A percentile compares a stretch with the other conserved stretches of the same genome.
These are phyloP conservation scores for Megaleporinus macrocephalus DNA, from an alignment of 2,113 vertebrate genomes.

Conservation along the genomic window DNA sequence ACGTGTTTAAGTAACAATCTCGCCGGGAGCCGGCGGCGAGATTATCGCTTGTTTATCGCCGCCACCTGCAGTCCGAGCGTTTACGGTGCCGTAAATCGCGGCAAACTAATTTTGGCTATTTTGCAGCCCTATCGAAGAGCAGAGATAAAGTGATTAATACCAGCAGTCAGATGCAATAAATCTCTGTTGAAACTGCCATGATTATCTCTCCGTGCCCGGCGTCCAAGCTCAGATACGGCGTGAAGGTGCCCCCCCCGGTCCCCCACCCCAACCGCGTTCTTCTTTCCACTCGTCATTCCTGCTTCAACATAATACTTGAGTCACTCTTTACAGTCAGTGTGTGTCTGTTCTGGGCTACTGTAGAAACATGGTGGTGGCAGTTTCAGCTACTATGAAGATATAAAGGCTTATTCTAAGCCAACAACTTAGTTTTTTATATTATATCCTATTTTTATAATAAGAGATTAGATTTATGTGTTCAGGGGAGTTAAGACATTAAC, in stretches of 20 bases:
- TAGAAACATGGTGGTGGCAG: too few species aligned
- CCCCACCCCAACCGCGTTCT: too few species aligned
- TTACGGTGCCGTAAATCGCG: background rate
- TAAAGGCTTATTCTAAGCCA: too few species aligned
- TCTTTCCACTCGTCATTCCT: too few species aligned
- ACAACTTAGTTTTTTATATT: too few species aligned
- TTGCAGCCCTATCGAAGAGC: background rate
- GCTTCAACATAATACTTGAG: too few species aligned
- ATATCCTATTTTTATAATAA: too few species aligned
- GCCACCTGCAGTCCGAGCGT: slow-evolving; percentile 49
- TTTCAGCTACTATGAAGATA: too few species aligned
- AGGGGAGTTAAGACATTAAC: too few species aligned
- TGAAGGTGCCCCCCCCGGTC: background rate
- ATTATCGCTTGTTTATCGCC: slow-evolving; percentile 53
- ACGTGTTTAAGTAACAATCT: slow-evolving; percentile 68
- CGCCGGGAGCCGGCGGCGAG: slow-evolving; percentile 59
- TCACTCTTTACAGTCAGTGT: too few species aligned
- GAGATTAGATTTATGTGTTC: too few species aligned
- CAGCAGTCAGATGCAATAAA: background rate
- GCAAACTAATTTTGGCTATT: background rate
- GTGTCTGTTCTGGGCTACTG: too few species aligned
- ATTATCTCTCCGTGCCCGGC: slow-evolving; percentile 9
- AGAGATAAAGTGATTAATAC: slow-evolving; percentile 29
- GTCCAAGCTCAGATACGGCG: background rate
- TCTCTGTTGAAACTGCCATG: slow-evolving; percentile 11